Conservation (phyloP, 2,797 vertebrate species). For the Acanthopagrus latus region DNA sequence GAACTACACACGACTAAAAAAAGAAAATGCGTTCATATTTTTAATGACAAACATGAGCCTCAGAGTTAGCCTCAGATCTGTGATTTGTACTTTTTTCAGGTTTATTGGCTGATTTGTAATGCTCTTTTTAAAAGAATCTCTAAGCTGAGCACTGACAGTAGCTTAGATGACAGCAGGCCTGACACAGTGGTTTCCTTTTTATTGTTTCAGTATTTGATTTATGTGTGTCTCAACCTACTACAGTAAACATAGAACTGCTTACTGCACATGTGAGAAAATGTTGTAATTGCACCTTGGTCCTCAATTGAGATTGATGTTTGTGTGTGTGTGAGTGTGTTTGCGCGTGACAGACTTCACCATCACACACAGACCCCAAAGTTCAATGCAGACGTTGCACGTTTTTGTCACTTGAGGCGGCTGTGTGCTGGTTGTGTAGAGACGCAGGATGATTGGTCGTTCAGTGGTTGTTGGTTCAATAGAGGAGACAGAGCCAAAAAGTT, state of each 20-base stretch:
- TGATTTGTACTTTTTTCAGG: slow-evolving; percentile 33
- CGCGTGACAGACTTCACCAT: slow-evolving; percentile 45
- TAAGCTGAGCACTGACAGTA: slow-evolving; percentile 21
- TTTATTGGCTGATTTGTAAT: slow-evolving; percentile 22
- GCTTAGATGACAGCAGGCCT: slow-evolving; percentile 34
- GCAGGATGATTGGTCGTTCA: slow-evolving; percentile 16
- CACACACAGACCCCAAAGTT: slow-evolving; percentile 71
- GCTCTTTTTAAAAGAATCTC: slow-evolving; percentile 24
- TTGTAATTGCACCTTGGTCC: slow-evolving; percentile 70
- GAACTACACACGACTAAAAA: slow-evolving; percentile 6
- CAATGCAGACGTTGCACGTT: slow-evolving; percentile 76
- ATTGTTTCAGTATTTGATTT: slow-evolving; percentile 64
- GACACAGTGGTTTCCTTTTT: slow-evolving; percentile 18
- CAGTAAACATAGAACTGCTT: slow-evolving; percentile 33
- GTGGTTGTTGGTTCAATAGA: slow-evolving; percentile 57
- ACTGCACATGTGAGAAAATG: slow-evolving; percentile 48
- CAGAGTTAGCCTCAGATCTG: slow-evolving; percentile 13
- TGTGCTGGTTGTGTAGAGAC: slow-evolving; percentile 41
- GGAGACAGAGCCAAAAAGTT: slow-evolving; percentile 75
- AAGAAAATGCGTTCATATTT: slow-evolving; percentile 15
- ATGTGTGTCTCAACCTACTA: slow-evolving; percentile 32
- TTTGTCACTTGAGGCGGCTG: slow-evolving; percentile 50
- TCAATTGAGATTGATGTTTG: slow-evolving; percentile 63
- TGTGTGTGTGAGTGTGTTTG: slow-evolving; percentile 20
- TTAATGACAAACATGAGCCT: slow-evolving; percentile 22